Evolutionary conservation across 2,113 vertebrate species (phyloP).

Genomic region (Callipepla squamata): DNA sequence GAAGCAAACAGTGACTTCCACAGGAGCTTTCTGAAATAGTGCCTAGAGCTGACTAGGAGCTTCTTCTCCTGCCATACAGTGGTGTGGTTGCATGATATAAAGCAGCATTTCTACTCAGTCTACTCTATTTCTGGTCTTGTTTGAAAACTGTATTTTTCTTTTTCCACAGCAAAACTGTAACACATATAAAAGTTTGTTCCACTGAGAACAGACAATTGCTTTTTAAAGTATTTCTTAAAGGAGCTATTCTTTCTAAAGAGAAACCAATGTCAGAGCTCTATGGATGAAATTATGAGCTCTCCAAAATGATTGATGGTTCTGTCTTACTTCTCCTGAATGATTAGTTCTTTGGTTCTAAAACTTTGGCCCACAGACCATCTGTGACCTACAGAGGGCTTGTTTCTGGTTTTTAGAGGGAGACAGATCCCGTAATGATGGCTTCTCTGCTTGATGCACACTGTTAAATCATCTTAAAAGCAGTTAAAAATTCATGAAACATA

Average conservation of each 20-base stretch:
- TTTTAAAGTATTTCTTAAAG: slow-evolving; percentile 13
- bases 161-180: neutral
- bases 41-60: neutral
- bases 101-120: neutral
- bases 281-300: slow-evolving; percentile 45
- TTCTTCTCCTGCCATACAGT: neutral
- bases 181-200: neutral
- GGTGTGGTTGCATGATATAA: neutral
- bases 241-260: neutral
- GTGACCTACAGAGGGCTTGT: slow-evolving; percentile 18
- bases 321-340: slow-evolving; percentile 14
- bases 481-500: slow-evolving; percentile 64
- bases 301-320: slow-evolving; percentile 28
- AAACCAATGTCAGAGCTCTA: neutral
- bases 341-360: slow-evolving; percentile 26
- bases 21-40: neutral
- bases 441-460: slow-evolving; percentile 17
- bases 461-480: slow-evolving; percentile 48
- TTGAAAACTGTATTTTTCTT: neutral
- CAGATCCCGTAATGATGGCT: neutral
- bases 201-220: neutral
- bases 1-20: neutral
- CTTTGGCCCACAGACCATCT: slow-evolving; percentile 21
- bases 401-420: neutral
- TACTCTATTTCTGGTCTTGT: neutral